Conservation (phyloP, 2,113 vertebrate species). For the Syngnathoides biaculeatus region DNA sequence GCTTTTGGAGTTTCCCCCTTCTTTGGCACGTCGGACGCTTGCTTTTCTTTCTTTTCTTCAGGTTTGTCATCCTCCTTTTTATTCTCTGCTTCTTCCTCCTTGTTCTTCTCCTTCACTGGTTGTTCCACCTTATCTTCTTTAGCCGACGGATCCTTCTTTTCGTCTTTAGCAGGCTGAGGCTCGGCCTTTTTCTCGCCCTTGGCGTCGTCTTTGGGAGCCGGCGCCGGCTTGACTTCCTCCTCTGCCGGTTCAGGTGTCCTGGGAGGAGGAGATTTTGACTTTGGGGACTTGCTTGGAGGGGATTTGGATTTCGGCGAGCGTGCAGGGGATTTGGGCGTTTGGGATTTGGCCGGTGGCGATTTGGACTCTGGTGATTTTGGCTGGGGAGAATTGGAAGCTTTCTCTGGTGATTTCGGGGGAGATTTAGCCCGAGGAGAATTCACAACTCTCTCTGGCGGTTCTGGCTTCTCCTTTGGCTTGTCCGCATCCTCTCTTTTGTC, state of each 20-base stretch:
- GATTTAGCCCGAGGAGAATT: slow-evolving; percentile 60
- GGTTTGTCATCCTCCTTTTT: slow-evolving; percentile 63
- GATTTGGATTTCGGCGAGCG: slow-evolving; percentile 62
- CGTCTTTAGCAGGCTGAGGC: slow-evolving; percentile 37
- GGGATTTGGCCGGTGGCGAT: slow-evolving; percentile 40
- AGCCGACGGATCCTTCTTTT: slow-evolving; percentile 46
- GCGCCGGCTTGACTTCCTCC: slow-evolving; percentile 39
- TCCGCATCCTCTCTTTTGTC: slow-evolving; percentile 21
- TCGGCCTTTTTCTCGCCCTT: slow-evolving; percentile 56
- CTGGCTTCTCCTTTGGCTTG: slow-evolving; percentile 43
- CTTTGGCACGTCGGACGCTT: slow-evolving; percentile 48
- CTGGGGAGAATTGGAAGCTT: slow-evolving; percentile 53
- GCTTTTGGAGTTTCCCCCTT: slow-evolving; percentile 55
- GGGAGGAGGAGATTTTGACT: slow-evolving; percentile 37
- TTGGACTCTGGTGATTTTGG: slow-evolving; percentile 31
- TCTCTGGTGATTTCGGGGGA: slow-evolving; percentile 50
- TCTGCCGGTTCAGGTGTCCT: slow-evolving; percentile 67
- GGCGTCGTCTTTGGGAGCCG: slow-evolving; percentile 35
- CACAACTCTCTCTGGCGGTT: slow-evolving; percentile 44
- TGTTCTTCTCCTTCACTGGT: slow-evolving; percentile 39
- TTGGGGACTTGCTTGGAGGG: slow-evolving; percentile 57
- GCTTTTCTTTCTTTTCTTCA: slow-evolving; percentile 49
- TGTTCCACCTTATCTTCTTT: slow-evolving; percentile 32
- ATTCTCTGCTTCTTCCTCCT: slow-evolving; percentile 54
- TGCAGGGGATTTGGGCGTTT: slow-evolving; percentile 32